phyloP scores from a whole-genome alignment of 2,888 invertebrate genomes.

The Marasmarcha lunaedactyla region DNA sequence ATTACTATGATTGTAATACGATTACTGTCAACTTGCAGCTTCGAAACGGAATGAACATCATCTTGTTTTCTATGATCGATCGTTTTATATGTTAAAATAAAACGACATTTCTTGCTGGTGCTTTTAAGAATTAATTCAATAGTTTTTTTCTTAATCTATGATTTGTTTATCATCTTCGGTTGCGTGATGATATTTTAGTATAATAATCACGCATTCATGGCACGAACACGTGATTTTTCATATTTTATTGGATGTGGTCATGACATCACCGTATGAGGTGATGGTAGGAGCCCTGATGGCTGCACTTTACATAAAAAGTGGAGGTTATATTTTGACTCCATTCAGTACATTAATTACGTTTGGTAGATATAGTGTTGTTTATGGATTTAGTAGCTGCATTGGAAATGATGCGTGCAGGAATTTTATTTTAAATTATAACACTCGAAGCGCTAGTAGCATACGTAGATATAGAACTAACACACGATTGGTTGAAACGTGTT shows the following conservation, averaged over 20 bases:
- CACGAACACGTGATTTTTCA: conserved; percentile 56
- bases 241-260: conserved; percentile 60
- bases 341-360: conserved; percentile 26
- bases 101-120: too few relatives aligned
- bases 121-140: conserved; percentile 7
- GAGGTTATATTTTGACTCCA: conserved; percentile 47
- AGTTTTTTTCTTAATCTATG: conserved; percentile 27
- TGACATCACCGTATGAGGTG: conserved; percentile 61
- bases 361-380: conserved; percentile 26
- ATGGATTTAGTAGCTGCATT: conserved; percentile 33
- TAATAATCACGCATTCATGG: conserved; percentile 40
- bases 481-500: too few relatives aligned
- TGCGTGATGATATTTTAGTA: conserved; percentile 46
- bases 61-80: conserved; percentile 7
- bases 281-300: conserved; percentile 35
- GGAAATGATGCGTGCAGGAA: not conserved
- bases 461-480: too few relatives aligned
- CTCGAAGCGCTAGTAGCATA: too few relatives aligned
- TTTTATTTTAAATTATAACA: too few relatives aligned
- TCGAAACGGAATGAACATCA: conserved; percentile 8
- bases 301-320: conserved; percentile 44
- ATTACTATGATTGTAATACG: conserved; percentile 50
- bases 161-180: conserved; percentile 28
- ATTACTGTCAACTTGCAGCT: conserved; percentile 59
- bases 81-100: too few relatives aligned